Evolutionary conservation across 2,113 vertebrate species (phyloP).

Genomic region (Cranoglanis bouderius): DNA sequence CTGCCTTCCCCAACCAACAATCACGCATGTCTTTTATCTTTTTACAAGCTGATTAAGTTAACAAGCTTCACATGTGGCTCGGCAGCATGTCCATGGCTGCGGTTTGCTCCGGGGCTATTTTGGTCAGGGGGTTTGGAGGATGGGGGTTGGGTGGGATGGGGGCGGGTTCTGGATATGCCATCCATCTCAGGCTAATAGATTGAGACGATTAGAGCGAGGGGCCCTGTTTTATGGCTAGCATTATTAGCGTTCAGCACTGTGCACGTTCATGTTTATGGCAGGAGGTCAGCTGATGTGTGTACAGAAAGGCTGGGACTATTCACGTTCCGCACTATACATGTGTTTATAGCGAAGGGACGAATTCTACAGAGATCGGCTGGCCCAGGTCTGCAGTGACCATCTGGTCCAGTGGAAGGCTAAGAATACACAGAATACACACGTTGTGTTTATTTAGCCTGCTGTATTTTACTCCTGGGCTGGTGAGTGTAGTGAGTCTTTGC

Average conservation of each 20-base stretch:
- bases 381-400: constrained; percentile 39
- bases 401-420: constrained; percentile 43
- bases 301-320: constrained; percentile 26
- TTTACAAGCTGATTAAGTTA: constrained; percentile 80
- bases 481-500: constrained; percentile 21
- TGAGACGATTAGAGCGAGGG: constrained; percentile 47
- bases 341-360: neutral
- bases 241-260: constrained; percentile 46
- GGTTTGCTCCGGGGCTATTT: constrained; percentile 43
- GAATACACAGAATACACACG: constrained; percentile 39
- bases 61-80: constrained; percentile 74
- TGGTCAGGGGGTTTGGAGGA: too few species aligned
- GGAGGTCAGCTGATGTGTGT: constrained; percentile 32
- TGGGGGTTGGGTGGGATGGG: neutral
- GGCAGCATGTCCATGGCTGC: constrained; percentile 29
- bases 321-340: constrained; percentile 13
- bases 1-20: constrained; percentile 78
- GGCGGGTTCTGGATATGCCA: constrained; percentile 21
- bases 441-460: constrained; percentile 50
- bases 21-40: constrained; percentile 76
- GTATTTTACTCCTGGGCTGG: constrained; percentile 37
- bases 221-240: constrained; percentile 38
- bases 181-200: constrained; percentile 55
- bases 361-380: neutral
- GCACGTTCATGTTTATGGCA: constrained; percentile 32